Conservation (phyloP, 2,113 vertebrate species). For the Chionis minor region DNA sequence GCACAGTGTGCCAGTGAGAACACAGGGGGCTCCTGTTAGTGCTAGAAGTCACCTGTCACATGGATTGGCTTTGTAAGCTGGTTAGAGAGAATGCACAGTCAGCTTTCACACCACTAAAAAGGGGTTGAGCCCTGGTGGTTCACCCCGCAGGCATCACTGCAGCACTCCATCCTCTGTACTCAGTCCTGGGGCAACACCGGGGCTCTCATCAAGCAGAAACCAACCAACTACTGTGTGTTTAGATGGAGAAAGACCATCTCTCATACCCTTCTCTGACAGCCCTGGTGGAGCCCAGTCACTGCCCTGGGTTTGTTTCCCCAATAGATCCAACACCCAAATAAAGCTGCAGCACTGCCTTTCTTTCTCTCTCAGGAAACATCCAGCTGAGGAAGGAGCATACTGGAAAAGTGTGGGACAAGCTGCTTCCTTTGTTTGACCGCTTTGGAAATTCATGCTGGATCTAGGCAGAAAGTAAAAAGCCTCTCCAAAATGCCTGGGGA, state of each 20-base stretch:
- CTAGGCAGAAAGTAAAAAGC: neutral
- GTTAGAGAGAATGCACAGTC: neutral
- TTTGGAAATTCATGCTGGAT: neutral
- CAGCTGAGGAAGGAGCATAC: accelerated
- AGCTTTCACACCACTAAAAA: neutral
- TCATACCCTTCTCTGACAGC: neutral
- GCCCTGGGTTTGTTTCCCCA: neutral
- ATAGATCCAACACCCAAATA: neutral
- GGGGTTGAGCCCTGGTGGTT: neutral
- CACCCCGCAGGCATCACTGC: too few relatives aligned
- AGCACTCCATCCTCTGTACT: too few relatives aligned
- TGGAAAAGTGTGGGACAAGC: neutral
- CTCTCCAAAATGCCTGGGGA: neutral
- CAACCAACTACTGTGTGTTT: neutral
- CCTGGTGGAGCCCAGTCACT: neutral
- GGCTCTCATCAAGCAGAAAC: neutral
- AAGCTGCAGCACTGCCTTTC: neutral
- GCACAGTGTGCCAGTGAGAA: neutral
- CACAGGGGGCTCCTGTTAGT: neutral
- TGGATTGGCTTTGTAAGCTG: neutral
- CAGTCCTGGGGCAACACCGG: neutral
- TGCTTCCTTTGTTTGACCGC: neutral
- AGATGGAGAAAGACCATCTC: too few relatives aligned
- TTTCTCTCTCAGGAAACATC: neutral
- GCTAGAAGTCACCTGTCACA: neutral